Percentiles rank a stretch among this genome's conserved stretches.
These are phyloP conservation scores for Tyrannus savana DNA, from an alignment of 2,113 vertebrate species.

Conservation along the genomic window DNA sequence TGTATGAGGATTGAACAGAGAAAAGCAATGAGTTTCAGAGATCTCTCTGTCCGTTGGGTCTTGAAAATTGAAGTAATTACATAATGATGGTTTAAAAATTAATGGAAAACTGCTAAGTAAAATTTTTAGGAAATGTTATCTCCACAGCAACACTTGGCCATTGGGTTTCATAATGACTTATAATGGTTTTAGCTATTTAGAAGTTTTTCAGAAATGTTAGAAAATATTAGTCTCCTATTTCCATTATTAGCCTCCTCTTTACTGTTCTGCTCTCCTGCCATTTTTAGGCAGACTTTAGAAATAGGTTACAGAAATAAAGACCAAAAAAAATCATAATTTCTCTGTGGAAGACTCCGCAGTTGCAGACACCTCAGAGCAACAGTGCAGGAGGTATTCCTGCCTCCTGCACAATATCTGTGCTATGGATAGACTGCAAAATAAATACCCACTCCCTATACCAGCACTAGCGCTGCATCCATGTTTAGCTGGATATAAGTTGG, in stretches of 20 bases:
- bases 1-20: neutral
- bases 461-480: fast-evolving
- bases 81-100: neutral
- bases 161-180: neutral
- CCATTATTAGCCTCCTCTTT: neutral
- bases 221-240: neutral
- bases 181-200: neutral
- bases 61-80: conserved; percentile 9
- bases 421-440: neutral
- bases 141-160: neutral
- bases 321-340: neutral
- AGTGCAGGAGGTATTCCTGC: neutral
- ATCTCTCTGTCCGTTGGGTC: neutral
- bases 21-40: neutral
- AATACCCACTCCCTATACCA: fast-evolving
- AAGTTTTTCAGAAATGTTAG: neutral
- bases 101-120: neutral
- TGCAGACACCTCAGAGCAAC: neutral
- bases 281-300: neutral
- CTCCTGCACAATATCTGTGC: neutral
- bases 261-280: neutral
- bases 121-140: neutral
- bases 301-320: neutral
- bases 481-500: neutral
- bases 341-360: neutral